phyloP scores from a whole-genome alignment of 2,113 vertebrate species.

The Calcarius ornatus region DNA sequence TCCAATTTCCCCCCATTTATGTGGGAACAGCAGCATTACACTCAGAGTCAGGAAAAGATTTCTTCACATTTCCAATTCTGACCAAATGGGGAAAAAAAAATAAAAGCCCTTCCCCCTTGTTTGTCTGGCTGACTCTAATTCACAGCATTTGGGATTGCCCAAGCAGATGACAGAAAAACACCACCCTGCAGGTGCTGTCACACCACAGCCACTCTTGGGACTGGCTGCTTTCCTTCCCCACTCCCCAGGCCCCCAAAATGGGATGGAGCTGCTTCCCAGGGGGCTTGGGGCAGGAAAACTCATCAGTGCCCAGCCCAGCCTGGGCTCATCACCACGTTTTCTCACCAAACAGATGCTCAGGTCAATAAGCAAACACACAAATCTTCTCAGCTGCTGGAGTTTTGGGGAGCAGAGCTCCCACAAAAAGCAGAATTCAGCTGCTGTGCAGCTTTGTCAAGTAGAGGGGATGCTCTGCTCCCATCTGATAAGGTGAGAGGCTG shows the following conservation, averaged over 20 bases:
- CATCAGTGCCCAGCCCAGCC: background rate
- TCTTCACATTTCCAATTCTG: background rate
- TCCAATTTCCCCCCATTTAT: background rate
- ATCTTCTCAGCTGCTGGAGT: fast-evolving
- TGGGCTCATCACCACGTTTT: fast-evolving
- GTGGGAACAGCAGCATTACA: background rate
- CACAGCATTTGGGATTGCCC: background rate
- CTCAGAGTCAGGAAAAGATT: background rate
- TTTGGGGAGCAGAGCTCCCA: background rate
- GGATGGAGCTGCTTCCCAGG: background rate
- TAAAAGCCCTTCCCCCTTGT: background rate
- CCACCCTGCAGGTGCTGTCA: background rate
- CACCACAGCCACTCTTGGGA: background rate
- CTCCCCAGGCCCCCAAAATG: background rate
- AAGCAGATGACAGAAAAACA: background rate
- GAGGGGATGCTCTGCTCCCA: background rate
- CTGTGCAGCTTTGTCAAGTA: background rate
- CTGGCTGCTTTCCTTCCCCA: background rate
- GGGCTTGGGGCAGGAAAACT: background rate
- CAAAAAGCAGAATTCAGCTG: background rate
- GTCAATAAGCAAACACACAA: background rate
- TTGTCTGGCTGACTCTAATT: background rate
- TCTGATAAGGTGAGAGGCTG: constrained; percentile 36
- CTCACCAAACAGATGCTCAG: background rate
- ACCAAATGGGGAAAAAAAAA: background rate